phyloP scores from a whole-genome alignment of 2,888 invertebrate genomes.

The Amphipoea oculea region DNA sequence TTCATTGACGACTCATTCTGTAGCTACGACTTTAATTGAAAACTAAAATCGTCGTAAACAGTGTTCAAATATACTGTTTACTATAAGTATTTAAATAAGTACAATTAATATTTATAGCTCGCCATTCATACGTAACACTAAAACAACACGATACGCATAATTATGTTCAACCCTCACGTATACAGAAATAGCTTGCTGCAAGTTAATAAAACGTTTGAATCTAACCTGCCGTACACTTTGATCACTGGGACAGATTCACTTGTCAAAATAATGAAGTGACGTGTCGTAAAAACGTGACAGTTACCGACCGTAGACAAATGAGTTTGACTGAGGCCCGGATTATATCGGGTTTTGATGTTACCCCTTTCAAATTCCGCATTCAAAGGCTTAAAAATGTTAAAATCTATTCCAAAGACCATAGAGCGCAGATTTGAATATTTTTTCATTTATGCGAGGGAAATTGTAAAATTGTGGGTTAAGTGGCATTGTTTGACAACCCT shows the following conservation, averaged over 20 bases:
- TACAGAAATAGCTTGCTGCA: constrained; percentile 53
- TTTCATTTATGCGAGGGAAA: constrained; percentile 42
- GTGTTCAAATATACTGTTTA: neutral
- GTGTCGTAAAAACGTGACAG: constrained; percentile 79
- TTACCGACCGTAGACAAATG: constrained; percentile 79
- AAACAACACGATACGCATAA: constrained; percentile 47
- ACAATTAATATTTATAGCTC: neutral
- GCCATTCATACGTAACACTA: constrained; percentile 1
- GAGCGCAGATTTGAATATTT: constrained; percentile 63
- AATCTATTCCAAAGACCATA: constrained; percentile 64
- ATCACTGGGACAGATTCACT: constrained; percentile 72
- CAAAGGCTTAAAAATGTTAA: constrained; percentile 52
- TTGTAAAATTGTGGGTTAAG: constrained; percentile 74
- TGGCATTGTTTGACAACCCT: constrained; percentile 78
- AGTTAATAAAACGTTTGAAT: constrained; percentile 64
- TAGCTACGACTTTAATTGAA: neutral
- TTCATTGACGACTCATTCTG: neutral
- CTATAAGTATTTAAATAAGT: no score
- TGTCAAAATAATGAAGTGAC: constrained; percentile 84
- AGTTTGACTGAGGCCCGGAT: constrained; percentile 76
- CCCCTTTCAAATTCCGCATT: constrained; percentile 64
- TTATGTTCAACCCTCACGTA: constrained; percentile 48
- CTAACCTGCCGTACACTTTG: constrained; percentile 66
- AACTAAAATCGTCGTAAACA: neutral
- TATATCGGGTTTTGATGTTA: constrained; percentile 76